These are phyloP conservation scores for Calyptommatus sinebrachiatus DNA, from an alignment of 2,113 vertebrate species.

Conservation along the genomic window DNA sequence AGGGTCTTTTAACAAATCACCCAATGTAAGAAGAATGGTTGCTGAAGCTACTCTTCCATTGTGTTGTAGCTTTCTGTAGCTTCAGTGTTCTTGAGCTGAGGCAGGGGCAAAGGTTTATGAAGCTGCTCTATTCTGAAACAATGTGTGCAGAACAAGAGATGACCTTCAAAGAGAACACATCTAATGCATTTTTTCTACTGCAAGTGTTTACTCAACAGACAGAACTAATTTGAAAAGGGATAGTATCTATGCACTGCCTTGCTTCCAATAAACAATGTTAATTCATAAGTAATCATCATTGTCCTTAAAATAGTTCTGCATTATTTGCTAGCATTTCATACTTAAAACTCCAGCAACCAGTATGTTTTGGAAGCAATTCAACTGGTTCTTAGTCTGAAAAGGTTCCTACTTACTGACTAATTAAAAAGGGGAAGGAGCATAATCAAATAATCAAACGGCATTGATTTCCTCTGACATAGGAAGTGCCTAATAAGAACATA, in stretches of 20 bases:
- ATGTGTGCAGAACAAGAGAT: background rate
- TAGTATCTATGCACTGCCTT: background rate
- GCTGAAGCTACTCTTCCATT: background rate
- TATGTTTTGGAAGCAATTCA: background rate
- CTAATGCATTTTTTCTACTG: background rate
- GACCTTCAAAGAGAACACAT: background rate
- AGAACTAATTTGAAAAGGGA: background rate
- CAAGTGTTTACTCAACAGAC: background rate
- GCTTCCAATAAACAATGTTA: background rate
- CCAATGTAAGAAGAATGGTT: background rate
- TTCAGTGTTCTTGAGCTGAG: background rate
- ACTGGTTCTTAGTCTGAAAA: background rate
- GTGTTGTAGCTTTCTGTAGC: background rate
- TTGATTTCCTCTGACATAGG: background rate
- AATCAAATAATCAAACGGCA: background rate
- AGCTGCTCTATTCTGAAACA: background rate
- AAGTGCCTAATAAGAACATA: background rate
- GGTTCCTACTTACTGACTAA: background rate
- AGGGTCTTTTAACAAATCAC: background rate
- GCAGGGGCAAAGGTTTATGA: background rate
- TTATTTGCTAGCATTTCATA: background rate
- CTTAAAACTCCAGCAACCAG: background rate
- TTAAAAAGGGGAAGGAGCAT: background rate
- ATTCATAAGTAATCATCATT: background rate
- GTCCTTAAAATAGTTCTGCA: background rate